phyloP scores from a whole-genome alignment of 2,113 vertebrate species.

The Puma concolor region DNA sequence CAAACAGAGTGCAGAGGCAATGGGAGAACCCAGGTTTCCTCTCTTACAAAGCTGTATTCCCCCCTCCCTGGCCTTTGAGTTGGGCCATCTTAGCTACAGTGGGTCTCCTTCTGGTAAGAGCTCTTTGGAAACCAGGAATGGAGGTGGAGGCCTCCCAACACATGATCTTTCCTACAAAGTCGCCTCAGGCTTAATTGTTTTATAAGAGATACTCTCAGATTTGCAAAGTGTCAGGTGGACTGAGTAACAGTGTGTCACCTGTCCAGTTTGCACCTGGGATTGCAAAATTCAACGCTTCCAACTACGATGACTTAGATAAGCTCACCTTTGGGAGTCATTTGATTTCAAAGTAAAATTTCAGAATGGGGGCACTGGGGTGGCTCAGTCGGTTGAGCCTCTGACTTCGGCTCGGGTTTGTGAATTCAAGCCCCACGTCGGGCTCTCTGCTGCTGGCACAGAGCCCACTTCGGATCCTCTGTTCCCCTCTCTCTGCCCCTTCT shows the following conservation, averaged over 20 bases:
- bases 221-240: background rate
- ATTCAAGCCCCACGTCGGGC: no score
- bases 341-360: background rate
- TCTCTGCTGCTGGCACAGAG: no score
- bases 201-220: background rate
- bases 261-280: background rate
- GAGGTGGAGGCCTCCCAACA: background rate
- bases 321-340: no score
- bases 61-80: background rate
- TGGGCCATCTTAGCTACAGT: background rate
- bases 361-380: no score
- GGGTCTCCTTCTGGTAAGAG: background rate
- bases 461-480: no score
- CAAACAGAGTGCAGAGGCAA: background rate
- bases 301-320: background rate
- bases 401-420: no score
- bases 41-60: accelerated
- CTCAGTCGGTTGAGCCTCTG: no score
- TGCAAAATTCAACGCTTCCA: background rate
- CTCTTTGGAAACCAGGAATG: background rate
- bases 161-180: background rate
- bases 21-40: accelerated
- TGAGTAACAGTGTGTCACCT: background rate
- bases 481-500: no score
- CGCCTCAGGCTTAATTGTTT: background rate